Conservation (phyloP, 2,797 vertebrate genomes). For the Harpagifer antarcticus region DNA sequence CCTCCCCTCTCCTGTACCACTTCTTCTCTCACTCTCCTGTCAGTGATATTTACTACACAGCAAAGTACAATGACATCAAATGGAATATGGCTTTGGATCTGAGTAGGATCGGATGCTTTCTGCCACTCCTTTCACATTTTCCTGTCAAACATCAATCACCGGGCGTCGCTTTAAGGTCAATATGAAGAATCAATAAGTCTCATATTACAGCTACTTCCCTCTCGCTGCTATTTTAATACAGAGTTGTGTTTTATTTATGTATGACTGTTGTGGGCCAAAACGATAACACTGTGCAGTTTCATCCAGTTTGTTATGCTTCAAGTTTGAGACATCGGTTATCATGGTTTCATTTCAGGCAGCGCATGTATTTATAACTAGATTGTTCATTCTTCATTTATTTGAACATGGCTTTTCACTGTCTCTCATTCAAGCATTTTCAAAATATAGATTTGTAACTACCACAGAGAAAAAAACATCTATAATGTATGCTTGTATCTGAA, state of each 20-base stretch:
- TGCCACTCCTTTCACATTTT: conserved; percentile 22
- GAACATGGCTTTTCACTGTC: neutral
- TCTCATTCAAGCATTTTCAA: conserved; percentile 5
- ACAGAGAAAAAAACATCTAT: conserved; percentile 16
- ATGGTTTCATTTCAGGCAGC: conserved; percentile 1
- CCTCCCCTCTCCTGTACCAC: neutral
- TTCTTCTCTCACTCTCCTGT: conserved; percentile 29
- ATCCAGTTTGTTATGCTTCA: conserved; percentile 6
- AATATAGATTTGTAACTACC: neutral
- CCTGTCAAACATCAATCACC: conserved; percentile 62
- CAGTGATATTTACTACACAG: conserved; percentile 29
- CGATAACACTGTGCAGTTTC: neutral
- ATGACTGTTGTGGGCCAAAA: conserved; percentile 1
- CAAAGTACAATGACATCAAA: conserved; percentile 43
- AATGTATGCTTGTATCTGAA: conserved; percentile 7
- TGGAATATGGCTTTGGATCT: conserved; percentile 19
- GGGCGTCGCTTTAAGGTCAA: conserved; percentile 58
- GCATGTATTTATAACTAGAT: neutral
- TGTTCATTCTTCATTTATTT: neutral
- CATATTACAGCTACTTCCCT: conserved; percentile 42
- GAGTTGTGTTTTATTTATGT: conserved; percentile 17
- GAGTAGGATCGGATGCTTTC: neutral
- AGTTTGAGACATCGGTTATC: neutral
- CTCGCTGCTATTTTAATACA: conserved; percentile 14
- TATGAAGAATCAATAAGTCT: conserved; percentile 59